A percentile compares a stretch with the other conserved stretches of the same genome.
Evolutionary conservation across 2,113 vertebrate species (phyloP).

Genomic region (Dissostichus mawsoni): DNA sequence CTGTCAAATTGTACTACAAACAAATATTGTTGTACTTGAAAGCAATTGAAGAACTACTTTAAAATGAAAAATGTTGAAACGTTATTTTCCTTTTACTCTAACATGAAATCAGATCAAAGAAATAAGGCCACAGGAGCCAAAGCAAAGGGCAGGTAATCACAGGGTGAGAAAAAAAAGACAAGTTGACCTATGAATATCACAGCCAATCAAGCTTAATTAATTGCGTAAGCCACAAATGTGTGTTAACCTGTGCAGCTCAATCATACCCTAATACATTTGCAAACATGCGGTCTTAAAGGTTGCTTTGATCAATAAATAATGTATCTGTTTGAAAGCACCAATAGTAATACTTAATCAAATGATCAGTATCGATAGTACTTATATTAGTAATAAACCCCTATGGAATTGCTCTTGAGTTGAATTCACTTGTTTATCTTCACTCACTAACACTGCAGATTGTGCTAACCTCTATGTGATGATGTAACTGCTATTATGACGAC

Average conservation of each 20-base stretch:
- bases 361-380: not conserved
- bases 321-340: not conserved
- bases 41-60: not conserved
- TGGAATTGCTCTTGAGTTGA: constrained; percentile 4
- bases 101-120: not conserved
- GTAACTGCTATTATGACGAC: constrained; percentile 49
- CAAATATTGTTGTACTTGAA: not conserved
- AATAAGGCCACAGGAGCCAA: not conserved
- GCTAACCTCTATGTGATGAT: constrained; percentile 49
- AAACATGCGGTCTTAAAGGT: not conserved
- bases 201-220: constrained; percentile 5
- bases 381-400: not conserved
- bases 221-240: not conserved
- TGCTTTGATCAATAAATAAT: not conserved
- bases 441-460: constrained; percentile 38
- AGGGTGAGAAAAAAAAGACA: not conserved
- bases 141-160: not conserved
- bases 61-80: not conserved
- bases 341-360: constrained; percentile 15
- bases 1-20: not conserved
- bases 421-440: constrained; percentile 36
- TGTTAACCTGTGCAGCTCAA: not conserved
- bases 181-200: not conserved
- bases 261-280: not conserved
- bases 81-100: not conserved